Percentiles rank a stretch among this genome's conserved stretches.
phyloP scores from a whole-genome alignment of 2,797 vertebrate genomes.

The Pangasius djambal region DNA sequence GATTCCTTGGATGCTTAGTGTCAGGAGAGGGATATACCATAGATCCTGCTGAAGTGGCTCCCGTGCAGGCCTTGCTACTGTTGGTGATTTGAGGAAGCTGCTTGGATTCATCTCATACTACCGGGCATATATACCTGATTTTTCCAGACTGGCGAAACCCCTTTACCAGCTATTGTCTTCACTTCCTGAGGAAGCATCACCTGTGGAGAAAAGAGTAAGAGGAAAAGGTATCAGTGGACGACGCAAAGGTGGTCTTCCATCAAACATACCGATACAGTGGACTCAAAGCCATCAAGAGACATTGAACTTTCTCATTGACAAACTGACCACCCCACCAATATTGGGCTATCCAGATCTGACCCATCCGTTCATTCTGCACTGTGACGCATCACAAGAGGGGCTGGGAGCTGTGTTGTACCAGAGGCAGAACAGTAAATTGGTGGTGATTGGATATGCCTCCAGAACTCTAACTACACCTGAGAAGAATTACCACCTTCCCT shows the following conservation, averaged over 20 bases:
- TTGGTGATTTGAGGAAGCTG: not conserved
- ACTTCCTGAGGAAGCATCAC: not conserved
- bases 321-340: not conserved
- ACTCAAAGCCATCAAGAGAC: not conserved
- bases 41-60: not conserved
- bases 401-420: not conserved
- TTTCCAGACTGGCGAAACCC: not conserved
- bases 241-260: not conserved
- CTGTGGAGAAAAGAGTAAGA: not conserved
- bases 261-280: not conserved
- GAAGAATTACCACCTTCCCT: not conserved
- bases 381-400: not conserved
- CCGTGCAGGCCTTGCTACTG: not conserved
- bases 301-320: not conserved
- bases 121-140: not conserved
- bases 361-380: not conserved
- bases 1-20: not conserved
- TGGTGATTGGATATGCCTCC: not conserved
- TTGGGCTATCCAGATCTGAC: not conserved
- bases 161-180: not conserved
- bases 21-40: not conserved
- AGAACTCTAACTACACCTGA: not conserved
- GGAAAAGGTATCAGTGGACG: not conserved
- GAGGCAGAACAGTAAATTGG: not conserved
- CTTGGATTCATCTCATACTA: not conserved